Conservation (phyloP, 2,113 vertebrate species). For the Capreolus pygargus region DNA sequence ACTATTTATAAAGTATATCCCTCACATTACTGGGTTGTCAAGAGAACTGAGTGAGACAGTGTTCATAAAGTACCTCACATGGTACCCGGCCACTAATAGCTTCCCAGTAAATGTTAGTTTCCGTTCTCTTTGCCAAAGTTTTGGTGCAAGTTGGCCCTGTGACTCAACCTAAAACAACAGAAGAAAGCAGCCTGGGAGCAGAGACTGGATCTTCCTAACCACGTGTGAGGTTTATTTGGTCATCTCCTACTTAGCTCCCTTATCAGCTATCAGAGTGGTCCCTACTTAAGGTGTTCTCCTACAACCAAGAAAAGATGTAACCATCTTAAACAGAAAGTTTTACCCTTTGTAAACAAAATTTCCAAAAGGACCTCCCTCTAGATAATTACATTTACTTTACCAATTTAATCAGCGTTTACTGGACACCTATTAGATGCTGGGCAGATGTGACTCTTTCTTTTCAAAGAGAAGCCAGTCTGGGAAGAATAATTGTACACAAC, state of each 20-base stretch:
- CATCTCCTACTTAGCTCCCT: background rate
- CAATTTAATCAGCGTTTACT: background rate
- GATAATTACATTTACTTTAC: background rate
- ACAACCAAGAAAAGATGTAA: background rate
- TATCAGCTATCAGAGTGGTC: background rate
- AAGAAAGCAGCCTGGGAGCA: background rate
- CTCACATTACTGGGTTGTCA: background rate
- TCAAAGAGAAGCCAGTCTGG: background rate
- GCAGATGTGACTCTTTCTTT: background rate
- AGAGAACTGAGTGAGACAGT: background rate
- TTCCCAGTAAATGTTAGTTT: background rate
- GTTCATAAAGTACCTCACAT: background rate
- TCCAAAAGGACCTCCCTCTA: background rate
- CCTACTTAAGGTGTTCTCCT: background rate
- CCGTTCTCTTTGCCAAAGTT: background rate
- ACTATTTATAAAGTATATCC: background rate
- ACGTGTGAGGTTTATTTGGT: background rate
- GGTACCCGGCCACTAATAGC: background rate
- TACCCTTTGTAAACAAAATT: background rate
- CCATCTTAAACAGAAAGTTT: background rate
- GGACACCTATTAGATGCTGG: background rate
- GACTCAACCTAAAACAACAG: background rate
- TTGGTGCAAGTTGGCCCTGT: background rate
- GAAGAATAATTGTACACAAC: background rate
- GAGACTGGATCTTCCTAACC: background rate